Evolutionary conservation across 1,140 invertebrate genomes (phyloP).

Genomic region (Ostrea denselamellosa): DNA sequence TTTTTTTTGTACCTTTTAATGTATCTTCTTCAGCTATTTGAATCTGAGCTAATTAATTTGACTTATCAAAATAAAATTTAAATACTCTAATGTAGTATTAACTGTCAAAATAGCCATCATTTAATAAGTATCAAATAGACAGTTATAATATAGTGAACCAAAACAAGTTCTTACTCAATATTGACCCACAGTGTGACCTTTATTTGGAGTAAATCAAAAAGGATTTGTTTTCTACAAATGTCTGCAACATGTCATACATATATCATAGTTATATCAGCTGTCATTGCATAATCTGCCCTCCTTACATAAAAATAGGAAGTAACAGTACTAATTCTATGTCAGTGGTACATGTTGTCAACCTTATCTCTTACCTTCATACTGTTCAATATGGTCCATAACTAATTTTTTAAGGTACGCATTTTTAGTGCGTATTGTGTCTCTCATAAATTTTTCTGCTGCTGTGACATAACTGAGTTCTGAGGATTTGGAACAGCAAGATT

Average conservation of each 20-base stretch:
- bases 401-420: constrained; percentile 60
- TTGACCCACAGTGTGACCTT: neutral
- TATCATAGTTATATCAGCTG: neutral
- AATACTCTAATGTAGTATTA: too few species aligned
- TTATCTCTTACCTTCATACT: constrained; percentile 58
- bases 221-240: too few species aligned
- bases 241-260: neutral
- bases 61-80: too few species aligned
- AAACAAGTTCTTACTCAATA: too few species aligned
- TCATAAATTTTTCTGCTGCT: constrained; percentile 58
- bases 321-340: neutral
- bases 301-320: neutral
- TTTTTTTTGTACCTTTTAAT: too few species aligned
- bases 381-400: constrained; percentile 56
- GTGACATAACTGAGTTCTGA: constrained; percentile 55
- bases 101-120: too few species aligned
- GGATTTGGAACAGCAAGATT: constrained; percentile 56
- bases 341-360: neutral
- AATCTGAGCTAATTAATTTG: too few species aligned
- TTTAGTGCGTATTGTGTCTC: constrained; percentile 54
- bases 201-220: neutral
- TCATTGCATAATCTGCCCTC: neutral
- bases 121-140: too few species aligned
- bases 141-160: too few species aligned
- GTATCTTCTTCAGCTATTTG: too few species aligned